phyloP scores from a whole-genome alignment of 2,113 vertebrate species.

The Turnix velox region DNA sequence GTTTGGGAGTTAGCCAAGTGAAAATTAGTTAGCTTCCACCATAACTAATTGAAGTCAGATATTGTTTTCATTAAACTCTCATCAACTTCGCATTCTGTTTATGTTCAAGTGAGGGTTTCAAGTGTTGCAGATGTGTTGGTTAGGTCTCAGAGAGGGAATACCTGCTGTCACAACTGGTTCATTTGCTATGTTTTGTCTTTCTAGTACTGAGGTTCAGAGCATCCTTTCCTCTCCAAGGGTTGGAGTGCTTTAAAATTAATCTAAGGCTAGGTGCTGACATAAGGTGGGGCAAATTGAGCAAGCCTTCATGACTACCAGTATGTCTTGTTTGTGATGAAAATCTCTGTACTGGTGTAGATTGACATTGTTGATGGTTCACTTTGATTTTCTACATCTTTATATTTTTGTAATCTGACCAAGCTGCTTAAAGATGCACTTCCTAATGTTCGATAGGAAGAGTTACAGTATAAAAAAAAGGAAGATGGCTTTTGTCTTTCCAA shows the following conservation, averaged over 20 bases:
- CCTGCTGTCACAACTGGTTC: neutral
- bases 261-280: neutral
- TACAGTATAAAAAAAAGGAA: neutral
- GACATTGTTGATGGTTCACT: neutral
- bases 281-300: neutral
- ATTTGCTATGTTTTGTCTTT: neutral
- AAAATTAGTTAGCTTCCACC: constrained; percentile 6
- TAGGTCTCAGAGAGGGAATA: neutral
- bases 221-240: neutral
- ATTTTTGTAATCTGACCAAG: neutral
- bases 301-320: neutral
- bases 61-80: constrained; percentile 45
- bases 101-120: constrained; percentile 17
- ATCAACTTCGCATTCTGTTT: constrained; percentile 19
- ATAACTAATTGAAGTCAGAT: constrained; percentile 11
- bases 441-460: neutral
- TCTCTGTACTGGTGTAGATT: neutral
- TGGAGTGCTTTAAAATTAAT: neutral
- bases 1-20: neutral
- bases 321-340: neutral
- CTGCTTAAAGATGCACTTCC: neutral
- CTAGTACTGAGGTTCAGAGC: neutral
- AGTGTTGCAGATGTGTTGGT: neutral
- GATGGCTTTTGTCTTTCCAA: neutral
- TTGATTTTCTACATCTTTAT: neutral